These are phyloP conservation scores for Hydrocynus forskahlii DNA, from an alignment of 2,797 vertebrate species.

Conservation along the genomic window DNA sequence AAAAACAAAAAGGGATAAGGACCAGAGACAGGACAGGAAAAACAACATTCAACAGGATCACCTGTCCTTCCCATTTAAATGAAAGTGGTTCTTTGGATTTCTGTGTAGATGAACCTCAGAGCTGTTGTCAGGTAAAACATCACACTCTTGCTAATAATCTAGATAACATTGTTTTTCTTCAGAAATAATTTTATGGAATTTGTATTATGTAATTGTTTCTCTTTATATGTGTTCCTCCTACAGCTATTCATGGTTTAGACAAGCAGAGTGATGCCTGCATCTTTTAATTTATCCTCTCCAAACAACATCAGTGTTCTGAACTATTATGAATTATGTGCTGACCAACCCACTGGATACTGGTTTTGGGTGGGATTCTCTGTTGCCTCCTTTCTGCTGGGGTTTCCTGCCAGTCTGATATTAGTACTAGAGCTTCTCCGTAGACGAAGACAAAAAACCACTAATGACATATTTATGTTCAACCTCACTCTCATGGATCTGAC, in stretches of 20 bases:
- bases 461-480: slow-evolving; percentile 65
- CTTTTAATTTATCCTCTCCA: background rate
- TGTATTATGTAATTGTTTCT: background rate
- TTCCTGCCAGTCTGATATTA: slow-evolving; percentile 59
- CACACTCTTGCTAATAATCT: background rate
- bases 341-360: fast-evolving
- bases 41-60: background rate
- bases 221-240: background rate
- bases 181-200: background rate
- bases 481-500: slow-evolving; percentile 61
- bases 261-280: background rate
- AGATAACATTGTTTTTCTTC: too few relatives aligned
- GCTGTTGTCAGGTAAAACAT: background rate
- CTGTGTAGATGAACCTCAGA: background rate
- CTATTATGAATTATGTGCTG: background rate
- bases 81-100: background rate
- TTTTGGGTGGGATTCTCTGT: background rate
- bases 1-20: background rate
- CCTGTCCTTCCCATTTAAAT: background rate
- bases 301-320: background rate
- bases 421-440: slow-evolving; percentile 62
- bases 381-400: slow-evolving; percentile 51
- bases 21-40: background rate
- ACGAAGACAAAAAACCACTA: slow-evolving; percentile 51
- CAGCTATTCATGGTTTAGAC: background rate